Base-by-base conservation (phyloP, 2,888 invertebrate genomes). In the Cremastinae sp. region DNA sequence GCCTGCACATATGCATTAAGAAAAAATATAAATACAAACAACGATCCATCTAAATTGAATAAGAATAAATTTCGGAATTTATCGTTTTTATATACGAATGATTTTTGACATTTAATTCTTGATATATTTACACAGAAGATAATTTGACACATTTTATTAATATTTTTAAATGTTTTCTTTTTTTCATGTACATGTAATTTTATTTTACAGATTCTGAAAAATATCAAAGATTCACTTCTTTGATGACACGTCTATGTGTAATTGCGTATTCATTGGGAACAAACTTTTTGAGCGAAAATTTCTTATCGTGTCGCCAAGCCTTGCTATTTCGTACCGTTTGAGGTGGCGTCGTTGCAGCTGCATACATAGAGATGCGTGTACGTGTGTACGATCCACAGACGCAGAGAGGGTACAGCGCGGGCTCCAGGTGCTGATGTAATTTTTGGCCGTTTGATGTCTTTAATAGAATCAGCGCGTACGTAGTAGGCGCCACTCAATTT, bases 401-500 rank as follows among this genome's bases (percentile, higher is more conserved):
- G n/a, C n/a, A n/a, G n/a, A n/a, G n/a, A n/a, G n/a, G 56, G 71
- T 65, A 65, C 39, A 61, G 62, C 85, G 85, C 86, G 86, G 85
- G 84, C 84, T 84, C 68, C 45, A 62, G 58, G 62, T 76, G 86
- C 83, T 87, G 88, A 88, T 88, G 87, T 87, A 88, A 88, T 88
- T 88, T 88, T 89, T 89, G 88, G 84, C 84, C 89, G 88, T 89
- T 89, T 89, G 89, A 89, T 88, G 89, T 88, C 86, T 86, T 86
- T 88, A 88, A 89, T 89, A 85, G 86, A 88, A 89, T 89, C 87
- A 89, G 87, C 86, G 86, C 85, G 88, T 85, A 87, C 86, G 87
- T 87, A 88, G 85, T 86, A 87, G 86, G 88, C 87, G 85, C 86
- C 86, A 88, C 87, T 88, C 87, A 88, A 89, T 88, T 89, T 88